A percentile compares a stretch with the other conserved stretches of the same genome.
Conservation (phyloP, 1,140 invertebrate genomes). For the Zaprionus kolodkinae region DNA sequence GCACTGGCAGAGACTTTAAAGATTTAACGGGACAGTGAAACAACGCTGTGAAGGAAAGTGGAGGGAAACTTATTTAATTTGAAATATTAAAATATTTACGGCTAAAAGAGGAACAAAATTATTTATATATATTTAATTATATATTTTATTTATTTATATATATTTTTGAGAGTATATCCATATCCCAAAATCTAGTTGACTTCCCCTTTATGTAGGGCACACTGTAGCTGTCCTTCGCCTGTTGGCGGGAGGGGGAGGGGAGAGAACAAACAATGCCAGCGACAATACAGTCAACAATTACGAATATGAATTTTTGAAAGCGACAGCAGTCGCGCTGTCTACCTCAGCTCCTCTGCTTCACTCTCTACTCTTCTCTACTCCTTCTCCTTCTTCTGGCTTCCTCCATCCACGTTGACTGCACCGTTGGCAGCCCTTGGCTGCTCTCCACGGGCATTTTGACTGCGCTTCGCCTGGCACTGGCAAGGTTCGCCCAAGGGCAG, state of each 20-base stretch:
- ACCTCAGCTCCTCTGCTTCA: slow-evolving; percentile 33
- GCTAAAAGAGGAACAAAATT: too few species aligned
- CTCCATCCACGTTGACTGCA: neutral
- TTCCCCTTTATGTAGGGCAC: slow-evolving; percentile 35
- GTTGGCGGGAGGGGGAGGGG: neutral
- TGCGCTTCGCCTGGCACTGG: neutral
- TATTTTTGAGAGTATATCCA: too few species aligned
- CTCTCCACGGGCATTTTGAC: slow-evolving; percentile 24
- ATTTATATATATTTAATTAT: too few species aligned
- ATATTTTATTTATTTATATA: too few species aligned
- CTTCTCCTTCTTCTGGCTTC: neutral
- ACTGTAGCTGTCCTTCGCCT: slow-evolving; percentile 52
- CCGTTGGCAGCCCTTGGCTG: slow-evolving; percentile 2
- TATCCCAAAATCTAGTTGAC: too few species aligned
- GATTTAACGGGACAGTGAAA: slow-evolving; percentile 44
- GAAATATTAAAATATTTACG: too few species aligned
- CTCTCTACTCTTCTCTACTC: neutral
- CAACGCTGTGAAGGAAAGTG: neutral
- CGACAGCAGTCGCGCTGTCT: slow-evolving; percentile 64
- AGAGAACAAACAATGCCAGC: slow-evolving; percentile 55
- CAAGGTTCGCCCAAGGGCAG: slow-evolving; percentile 1
- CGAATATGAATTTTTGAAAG: slow-evolving; percentile 82
- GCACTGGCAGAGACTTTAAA: slow-evolving; percentile 37
- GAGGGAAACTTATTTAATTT: too few species aligned
- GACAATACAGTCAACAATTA: slow-evolving; percentile 83